Percentiles rank a stretch among this genome's conserved stretches.
These are phyloP conservation scores for Idaea straminata DNA, from an alignment of 2,888 invertebrate species.

Conservation along the genomic window DNA sequence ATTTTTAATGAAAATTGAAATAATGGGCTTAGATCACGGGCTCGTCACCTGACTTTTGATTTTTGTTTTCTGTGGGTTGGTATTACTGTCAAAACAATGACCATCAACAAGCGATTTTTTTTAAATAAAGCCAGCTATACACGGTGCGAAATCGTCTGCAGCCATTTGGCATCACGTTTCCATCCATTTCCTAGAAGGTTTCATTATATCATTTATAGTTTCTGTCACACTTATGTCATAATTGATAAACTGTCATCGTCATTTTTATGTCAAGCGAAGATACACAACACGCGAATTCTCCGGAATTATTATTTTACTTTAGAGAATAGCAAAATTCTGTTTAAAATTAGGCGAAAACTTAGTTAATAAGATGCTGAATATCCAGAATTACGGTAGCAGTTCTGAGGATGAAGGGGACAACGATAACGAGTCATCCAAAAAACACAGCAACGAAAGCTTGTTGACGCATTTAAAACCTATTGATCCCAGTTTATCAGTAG, in stretches of 20 bases:
- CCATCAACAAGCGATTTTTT: constrained; percentile 13
- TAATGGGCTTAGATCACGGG: constrained; percentile 56
- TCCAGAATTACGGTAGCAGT: constrained; percentile 87
- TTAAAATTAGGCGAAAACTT: constrained; percentile 11
- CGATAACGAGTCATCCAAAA: constrained; percentile 53
- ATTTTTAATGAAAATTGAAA: constrained; percentile 39
- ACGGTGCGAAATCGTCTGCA: not conserved
- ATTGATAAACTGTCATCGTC: not conserved
- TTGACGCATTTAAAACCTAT: constrained; percentile 79
- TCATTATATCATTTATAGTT: too few species aligned
- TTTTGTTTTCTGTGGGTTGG: constrained; percentile 51
- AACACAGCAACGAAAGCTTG: constrained; percentile 62
- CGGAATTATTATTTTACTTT: not conserved
- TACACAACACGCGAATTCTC: not conserved
- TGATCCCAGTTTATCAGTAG: constrained; percentile 79
- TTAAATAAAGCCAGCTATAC: not conserved
- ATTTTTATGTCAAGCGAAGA: not conserved
- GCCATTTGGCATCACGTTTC: too few species aligned
- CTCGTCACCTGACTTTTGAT: constrained; percentile 73
- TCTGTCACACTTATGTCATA: too few species aligned
- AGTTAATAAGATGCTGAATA: constrained; percentile 81
- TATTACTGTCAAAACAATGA: constrained; percentile 28
- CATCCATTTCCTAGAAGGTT: too few species aligned
- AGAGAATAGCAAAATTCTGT: not conserved
- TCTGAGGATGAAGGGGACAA: constrained; percentile 84